Percentiles rank a stretch among this genome's conserved stretches.
phyloP scores from a whole-genome alignment of 2,113 vertebrate genomes.

The Ammospiza caudacuta region DNA sequence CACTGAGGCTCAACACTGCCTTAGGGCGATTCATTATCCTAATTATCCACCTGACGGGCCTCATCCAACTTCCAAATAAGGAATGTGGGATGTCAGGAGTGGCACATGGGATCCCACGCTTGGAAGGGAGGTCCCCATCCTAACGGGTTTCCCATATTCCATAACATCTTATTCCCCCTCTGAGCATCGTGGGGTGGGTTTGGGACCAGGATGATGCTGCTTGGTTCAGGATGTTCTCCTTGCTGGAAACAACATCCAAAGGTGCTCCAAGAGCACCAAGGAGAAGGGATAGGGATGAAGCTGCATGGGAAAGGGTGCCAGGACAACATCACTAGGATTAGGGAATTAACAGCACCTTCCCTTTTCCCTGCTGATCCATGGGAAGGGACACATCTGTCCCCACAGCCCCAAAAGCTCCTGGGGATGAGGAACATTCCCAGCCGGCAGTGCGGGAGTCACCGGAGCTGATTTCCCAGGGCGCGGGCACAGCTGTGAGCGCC shows the following conservation, averaged over 20 bases:
- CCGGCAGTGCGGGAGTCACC: fast-evolving
- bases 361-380: fast-evolving
- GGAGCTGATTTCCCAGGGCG: background rate
- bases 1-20: fast-evolving
- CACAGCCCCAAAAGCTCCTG: background rate
- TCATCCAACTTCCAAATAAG: fast-evolving
- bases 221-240: background rate
- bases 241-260: background rate
- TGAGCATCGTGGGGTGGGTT: fast-evolving
- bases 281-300: background rate
- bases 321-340: fast-evolving
- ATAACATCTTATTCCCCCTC: fast-evolving
- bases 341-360: background rate
- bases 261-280: background rate
- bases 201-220: fast-evolving
- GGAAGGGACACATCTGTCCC: background rate
- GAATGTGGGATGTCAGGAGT: fast-evolving
- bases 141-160: too few species aligned
- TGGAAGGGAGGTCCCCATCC: background rate
- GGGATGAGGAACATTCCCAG: background rate
- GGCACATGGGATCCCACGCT: fast-evolving
- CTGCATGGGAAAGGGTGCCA: background rate
- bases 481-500: background rate
- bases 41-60: background rate
- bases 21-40: background rate